phyloP scores from a whole-genome alignment of 1,140 invertebrate genomes.

The Caenorhabditis elegans region WBcel235 BX284606.5:11420501-11421000 shows the following conservation, averaged over 20 bases:
- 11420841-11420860: background rate
- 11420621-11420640: background rate
- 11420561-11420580: no score
- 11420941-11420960: background rate
- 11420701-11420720: background rate
- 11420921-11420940: constrained; percentile 92
- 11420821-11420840: constrained; percentile 65
- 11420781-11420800: constrained; percentile 82
- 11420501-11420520: background rate
- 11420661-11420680: constrained; percentile 22
- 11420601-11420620: background rate
- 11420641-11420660: background rate
- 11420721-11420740: background rate
- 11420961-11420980: no score
- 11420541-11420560: background rate
- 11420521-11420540: background rate
- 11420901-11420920: constrained; percentile 88
- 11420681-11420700: background rate
- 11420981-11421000: background rate
- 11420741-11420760: background rate
- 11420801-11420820: constrained; percentile 84
- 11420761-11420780: constrained; percentile 5
- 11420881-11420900: constrained; percentile 89
- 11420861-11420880: constrained; percentile 81
- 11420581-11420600: no score